Evolutionary conservation across 2,888 invertebrate species (phyloP), one percentile per base, ranked within the genome.

Genomic region (Nemapogon koenigi): DNA sequence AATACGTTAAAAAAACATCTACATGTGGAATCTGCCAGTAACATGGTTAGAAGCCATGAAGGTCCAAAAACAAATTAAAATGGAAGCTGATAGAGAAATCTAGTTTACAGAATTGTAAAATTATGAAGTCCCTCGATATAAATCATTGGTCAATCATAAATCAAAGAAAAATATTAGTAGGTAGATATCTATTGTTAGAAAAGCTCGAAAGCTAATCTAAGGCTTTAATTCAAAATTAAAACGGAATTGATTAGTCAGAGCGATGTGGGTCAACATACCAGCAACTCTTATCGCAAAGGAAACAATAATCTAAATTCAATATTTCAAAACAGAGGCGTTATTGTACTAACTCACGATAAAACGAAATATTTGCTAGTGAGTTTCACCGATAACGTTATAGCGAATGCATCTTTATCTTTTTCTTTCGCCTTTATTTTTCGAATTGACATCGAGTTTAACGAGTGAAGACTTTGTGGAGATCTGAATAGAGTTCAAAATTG

Each of bases 341-440:
- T 28, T 28, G 11, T 28, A 28, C 16, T 18, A 33, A 33, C 66
- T 59, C 62, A 38, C 59, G 71, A 75, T 75, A 76, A 68, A 59
- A 62, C 62, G 70, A 72, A 70, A 72, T 73, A 76, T 75, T 72
- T 75, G 66, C 73, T 28, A 4, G 13, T 15, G 6, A 32, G 60
- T 59, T 59, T 58, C 59, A 49, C 59, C 65, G 71, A 73, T 73
- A 73, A 70, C 67, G 59, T 59, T 51, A 53, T 60, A 62, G 64
- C 72, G 67, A 71, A 75, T 62, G 62, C 65, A 57, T 67, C 76
- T 69, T 73, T 76, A 72, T 71, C 61, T 62, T 51, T 53, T 53
- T 51, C 54, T 52, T 52, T 51, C 51, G 52, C 44, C 51, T 59
- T 51, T 53, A 53, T 56, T 57, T 55, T 53, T 50, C 50, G 43